Conservation (phyloP, 2,113 vertebrate species). For the Lipophrys pholis region DNA sequence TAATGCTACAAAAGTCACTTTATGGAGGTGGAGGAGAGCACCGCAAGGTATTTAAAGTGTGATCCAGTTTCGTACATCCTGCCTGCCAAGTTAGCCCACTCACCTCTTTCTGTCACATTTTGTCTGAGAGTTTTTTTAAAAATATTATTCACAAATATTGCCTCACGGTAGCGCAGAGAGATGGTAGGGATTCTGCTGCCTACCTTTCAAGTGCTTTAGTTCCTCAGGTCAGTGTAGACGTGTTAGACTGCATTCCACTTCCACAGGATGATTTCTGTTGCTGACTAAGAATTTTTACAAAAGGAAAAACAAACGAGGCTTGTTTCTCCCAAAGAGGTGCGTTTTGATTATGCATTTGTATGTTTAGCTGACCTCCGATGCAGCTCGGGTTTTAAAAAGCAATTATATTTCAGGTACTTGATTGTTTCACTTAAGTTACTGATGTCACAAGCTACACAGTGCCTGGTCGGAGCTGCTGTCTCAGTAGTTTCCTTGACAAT, state of each 20-base stretch:
- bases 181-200: conserved; percentile 30
- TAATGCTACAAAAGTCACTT: conserved; percentile 42
- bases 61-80: conserved; percentile 29
- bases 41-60: conserved; percentile 6
- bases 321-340: conserved; percentile 50
- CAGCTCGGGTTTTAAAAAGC: conserved; percentile 33
- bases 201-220: conserved; percentile 77
- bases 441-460: conserved; percentile 68
- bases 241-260: conserved; percentile 69
- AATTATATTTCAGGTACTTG: conserved; percentile 32
- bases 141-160: conserved; percentile 51
- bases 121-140: conserved; percentile 27
- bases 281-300: conserved; percentile 1
- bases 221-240: conserved; percentile 73
- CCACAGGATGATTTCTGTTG: conserved; percentile 46
- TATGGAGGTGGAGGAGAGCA: conserved; percentile 17
- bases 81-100: conserved; percentile 33
- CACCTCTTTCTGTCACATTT: conserved; percentile 22
- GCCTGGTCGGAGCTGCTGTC: conserved; percentile 67
- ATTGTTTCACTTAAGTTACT: conserved; percentile 52
- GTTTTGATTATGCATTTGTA: conserved; percentile 25
- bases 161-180: conserved; percentile 50
- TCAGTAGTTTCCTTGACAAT: conserved; percentile 50
- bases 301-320: background rate
- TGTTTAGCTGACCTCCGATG: conserved; percentile 26